Evolutionary conservation across 30 jellyfish, hydroid and myxozoan genomes (phyloP).

Genomic region (Pseudorhiza aurosa): DNA sequence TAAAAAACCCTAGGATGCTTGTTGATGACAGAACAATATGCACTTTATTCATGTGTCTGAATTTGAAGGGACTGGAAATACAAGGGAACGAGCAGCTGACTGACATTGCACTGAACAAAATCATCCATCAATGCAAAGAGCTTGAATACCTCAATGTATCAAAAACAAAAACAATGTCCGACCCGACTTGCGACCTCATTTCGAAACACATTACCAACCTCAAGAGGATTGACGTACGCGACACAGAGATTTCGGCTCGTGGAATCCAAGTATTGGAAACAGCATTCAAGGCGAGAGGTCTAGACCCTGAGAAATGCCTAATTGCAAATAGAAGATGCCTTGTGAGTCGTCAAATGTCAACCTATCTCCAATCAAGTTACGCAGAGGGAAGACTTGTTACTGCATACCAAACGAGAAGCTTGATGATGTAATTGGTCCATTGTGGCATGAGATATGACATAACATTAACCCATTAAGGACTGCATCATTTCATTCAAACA

Average conservation of each 20-base stretch:
- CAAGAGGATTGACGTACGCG: constrained; percentile 5
- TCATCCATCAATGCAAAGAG: constrained; percentile 3
- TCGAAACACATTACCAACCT: not conserved
- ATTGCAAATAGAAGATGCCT: not conserved
- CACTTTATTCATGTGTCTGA: not conserved
- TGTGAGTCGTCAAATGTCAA: constrained; percentile 5
- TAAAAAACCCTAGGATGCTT: not conserved
- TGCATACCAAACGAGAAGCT: no score
- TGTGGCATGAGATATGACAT: no score
- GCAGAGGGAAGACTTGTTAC: constrained; percentile 5
- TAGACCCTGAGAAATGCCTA: constrained; percentile 20
- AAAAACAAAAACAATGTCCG: constrained; percentile 30
- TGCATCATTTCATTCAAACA: no score
- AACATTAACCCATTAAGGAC: no score
- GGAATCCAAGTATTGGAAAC: constrained; percentile 21
- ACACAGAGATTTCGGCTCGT: constrained; percentile 29
- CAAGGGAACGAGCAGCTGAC: constrained; percentile 22
- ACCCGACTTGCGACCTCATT: constrained; percentile 47
- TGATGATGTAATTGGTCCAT: no score
- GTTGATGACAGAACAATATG: constrained; percentile 1
- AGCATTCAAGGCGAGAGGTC: constrained; percentile 17
- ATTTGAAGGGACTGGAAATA: constrained; percentile 4
- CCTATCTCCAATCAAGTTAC: not conserved
- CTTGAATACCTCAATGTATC: constrained; percentile 52
- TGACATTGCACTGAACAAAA: not conserved